phyloP scores from a whole-genome alignment of 2,113 vertebrate species.

The Hypanus sabinus region DNA sequence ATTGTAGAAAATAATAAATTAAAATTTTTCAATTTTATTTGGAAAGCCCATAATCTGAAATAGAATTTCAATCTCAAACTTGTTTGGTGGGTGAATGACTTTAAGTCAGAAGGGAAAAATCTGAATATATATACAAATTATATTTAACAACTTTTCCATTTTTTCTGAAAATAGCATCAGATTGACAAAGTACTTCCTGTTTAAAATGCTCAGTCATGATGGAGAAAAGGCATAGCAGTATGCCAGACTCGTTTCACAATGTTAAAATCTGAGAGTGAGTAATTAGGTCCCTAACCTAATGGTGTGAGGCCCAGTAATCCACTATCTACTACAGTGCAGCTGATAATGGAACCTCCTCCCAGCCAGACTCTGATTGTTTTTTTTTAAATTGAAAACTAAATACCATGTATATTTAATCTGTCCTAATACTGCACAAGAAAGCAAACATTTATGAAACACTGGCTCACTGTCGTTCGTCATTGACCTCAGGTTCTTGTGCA shows the following conservation, averaged over 20 bases:
- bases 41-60: background rate
- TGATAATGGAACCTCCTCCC: background rate
- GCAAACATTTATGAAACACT: slow-evolving; percentile 30
- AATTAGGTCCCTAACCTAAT: background rate
- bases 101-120: background rate
- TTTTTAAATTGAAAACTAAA: background rate
- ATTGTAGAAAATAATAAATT: background rate
- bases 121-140: background rate
- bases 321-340: background rate
- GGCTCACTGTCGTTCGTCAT: background rate
- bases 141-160: background rate
- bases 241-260: background rate
- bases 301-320: background rate
- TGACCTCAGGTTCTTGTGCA: slow-evolving; percentile 13
- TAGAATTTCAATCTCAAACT: background rate
- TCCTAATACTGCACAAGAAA: slow-evolving; percentile 22
- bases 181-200: background rate
- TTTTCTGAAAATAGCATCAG: background rate
- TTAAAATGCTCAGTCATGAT: background rate
- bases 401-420: slow-evolving; percentile 29
- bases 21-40: background rate
- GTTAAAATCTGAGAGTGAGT: background rate
- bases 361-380: background rate
- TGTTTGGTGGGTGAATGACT: background rate
- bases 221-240: background rate